Evolutionary conservation across 2,888 invertebrate species (phyloP), one percentile per base, ranked within the genome.

Genomic region (Asteroscopus sphinx): DNA sequence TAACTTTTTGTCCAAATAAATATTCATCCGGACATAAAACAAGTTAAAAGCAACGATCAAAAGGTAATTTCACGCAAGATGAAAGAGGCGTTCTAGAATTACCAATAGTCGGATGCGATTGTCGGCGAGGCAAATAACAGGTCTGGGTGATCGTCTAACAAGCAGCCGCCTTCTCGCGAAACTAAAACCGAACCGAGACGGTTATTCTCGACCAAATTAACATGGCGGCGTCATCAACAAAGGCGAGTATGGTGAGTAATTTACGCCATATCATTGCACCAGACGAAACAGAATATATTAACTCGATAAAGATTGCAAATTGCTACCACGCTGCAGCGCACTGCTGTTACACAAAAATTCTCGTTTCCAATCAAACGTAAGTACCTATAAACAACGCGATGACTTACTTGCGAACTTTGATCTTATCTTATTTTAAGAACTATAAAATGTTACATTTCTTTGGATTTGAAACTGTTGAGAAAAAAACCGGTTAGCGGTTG

Each of bases 41-140:
- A 59, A 77, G 76, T 71, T 74, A 77, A 77, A 70, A 77, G 70
- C 75, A 64, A 68, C 79, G 63, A 76, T 73, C 66, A 73, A 78
- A 81, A 83, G 80, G 81, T 82, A 84, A 88, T 84, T 87, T 89
- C 80, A 85, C 80, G 79, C 77, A 68, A 86, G 84, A 85, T 83
- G 77, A 81, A 86, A 83, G 82, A 83, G 81, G 80, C 82, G 81
- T 73, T 81, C 73, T 84, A 73, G 69, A 80, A 80, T 86, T 85
- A 83, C 81, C 81, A 79, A 80, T 80, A 78, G 80, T 79, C 74
- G 47, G 63, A 60, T 66, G 59, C 71, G 79, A 76, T 76, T 75
- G 77, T 75, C 77, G 76, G 77, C 61, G 75, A 60, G 64, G 66
- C 68, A 77, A 77, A 76, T 76, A 76, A 76, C 75, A 76, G 75